Evolutionary conservation across 1,140 invertebrate genomes (phyloP), one percentile per base, ranked within the genome.

Genomic region (Trichoplusia ni): DNA sequence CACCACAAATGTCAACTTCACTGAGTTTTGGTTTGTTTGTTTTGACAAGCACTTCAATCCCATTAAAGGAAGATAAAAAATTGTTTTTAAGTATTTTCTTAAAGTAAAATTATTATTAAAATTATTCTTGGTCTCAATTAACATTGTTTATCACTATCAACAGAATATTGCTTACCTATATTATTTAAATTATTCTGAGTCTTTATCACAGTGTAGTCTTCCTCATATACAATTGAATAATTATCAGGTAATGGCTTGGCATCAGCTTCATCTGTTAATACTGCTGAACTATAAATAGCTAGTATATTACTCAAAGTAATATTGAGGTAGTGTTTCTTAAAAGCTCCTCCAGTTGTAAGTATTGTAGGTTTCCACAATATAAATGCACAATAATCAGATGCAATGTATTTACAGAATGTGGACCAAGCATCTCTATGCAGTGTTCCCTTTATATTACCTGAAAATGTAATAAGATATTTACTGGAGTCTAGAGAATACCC

Each of bases 401-500:
- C 78, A 42, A 90, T 83, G 27, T 86, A 90, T 37, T 76, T 27
- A 44, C 86, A 84, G 60, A 90, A 87, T 46, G 71, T 59, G 38
- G 76, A 73, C 87, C 87, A 90, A 16, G 82, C 84, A 82, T 90
- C 87, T 77, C 87, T 84, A 27, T 90, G 87, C 4, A 90, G 65
- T 44, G 85, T 90, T 38, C 84, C 87, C 71, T 89, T 88, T 58
- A 90, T 90, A 40, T 69, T 73, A 19, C 81, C 87, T 90, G 68
- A 47, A 84, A 84, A 61, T 37, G 64, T 25, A 49, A 75, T 9
- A 35, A 64, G n/a, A 23, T 14, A 29, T 27, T 21, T n/a, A 19
- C 25, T 46, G 42, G 25, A 27, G 3, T 27, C 25, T 27, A 27
- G n/a, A n/a, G n/a, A n/a, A n/a, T n/a, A n/a, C n/a, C n/a, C n/a